A percentile compares a stretch with the other conserved stretches of the same genome.
Conservation (phyloP, 2,888 invertebrate genomes). For the Schizotus pectinicornis region DNA sequence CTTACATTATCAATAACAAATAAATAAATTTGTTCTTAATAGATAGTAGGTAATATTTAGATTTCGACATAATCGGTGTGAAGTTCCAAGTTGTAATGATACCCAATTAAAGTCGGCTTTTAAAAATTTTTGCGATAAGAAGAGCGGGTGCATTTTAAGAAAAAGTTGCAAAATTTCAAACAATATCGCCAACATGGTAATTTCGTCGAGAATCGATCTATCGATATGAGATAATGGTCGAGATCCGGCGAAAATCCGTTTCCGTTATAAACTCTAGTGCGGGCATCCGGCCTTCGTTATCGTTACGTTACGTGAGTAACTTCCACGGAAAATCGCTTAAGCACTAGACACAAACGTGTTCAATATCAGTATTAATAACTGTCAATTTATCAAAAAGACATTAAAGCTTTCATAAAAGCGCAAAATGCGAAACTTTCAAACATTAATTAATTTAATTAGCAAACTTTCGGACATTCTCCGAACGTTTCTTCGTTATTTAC, state of each 20-base stretch:
- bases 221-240: too few species aligned
- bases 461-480: slow-evolving; percentile 59
- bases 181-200: too few species aligned
- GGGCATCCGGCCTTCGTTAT: too few species aligned
- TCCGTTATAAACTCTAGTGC: too few species aligned
- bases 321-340: neutral
- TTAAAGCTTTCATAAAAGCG: slow-evolving; percentile 49
- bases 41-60: slow-evolving; percentile 47
- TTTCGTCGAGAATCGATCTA: too few species aligned
- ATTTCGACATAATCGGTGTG: slow-evolving; percentile 41
- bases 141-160: neutral
- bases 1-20: slow-evolving; percentile 42
- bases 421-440: slow-evolving; percentile 52
- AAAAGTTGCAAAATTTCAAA: neutral
- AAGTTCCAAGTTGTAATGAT: slow-evolving; percentile 4
- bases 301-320: too few species aligned
- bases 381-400: slow-evolving; percentile 55
- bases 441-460: slow-evolving; percentile 61
- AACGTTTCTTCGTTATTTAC: slow-evolving; percentile 56
- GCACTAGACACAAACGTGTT: slow-evolving; percentile 1
- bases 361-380: slow-evolving; percentile 53
- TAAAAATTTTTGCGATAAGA: too few species aligned
- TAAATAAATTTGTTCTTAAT: slow-evolving; percentile 50
- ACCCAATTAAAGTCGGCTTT: too few species aligned
- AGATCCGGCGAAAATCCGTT: too few species aligned